These are phyloP conservation scores for Microctonus aethiopoides DNA, from an alignment of 2,888 invertebrate genomes.

Conservation along the genomic window DNA sequence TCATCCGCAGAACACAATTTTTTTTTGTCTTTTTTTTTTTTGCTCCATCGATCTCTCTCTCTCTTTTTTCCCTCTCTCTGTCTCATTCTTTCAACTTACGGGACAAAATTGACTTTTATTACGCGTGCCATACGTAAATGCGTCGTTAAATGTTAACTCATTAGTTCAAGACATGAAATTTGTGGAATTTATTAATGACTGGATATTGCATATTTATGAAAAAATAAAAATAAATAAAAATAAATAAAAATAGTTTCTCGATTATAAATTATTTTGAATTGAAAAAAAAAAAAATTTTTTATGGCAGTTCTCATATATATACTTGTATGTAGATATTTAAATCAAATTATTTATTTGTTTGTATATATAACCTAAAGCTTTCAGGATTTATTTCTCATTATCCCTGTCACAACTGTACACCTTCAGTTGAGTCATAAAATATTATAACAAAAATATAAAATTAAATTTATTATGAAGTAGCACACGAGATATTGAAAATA, in stretches of 20 bases:
- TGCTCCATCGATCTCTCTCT: conserved; percentile 7
- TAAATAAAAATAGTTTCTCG: background rate
- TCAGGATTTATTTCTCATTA: background rate
- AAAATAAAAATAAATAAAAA: conserved; percentile 2
- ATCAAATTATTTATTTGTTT: background rate
- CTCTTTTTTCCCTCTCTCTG: background rate
- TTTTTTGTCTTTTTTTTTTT: background rate
- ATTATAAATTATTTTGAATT: background rate
- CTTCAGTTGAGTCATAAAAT: conserved; percentile 32
- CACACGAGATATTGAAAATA: conserved; percentile 33
- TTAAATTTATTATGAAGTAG: conserved; percentile 20
- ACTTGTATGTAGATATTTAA: background rate
- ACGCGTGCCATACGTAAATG: conserved; percentile 58
- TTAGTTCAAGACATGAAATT: conserved; percentile 38
- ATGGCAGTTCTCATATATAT: background rate
- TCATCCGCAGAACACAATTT: background rate
- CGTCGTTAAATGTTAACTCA: conserved; percentile 50
- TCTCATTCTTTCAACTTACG: conserved; percentile 40
- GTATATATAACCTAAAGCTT: background rate
- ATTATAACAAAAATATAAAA: conserved; percentile 26
- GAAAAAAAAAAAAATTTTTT: conserved; percentile 18
- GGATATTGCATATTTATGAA: background rate
- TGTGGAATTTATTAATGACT: conserved; percentile 41
- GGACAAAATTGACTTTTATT: conserved; percentile 59
- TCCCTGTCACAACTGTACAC: conserved; percentile 26